phyloP scores from a whole-genome alignment of 2,113 vertebrate species.

The Channa maculata region DNA sequence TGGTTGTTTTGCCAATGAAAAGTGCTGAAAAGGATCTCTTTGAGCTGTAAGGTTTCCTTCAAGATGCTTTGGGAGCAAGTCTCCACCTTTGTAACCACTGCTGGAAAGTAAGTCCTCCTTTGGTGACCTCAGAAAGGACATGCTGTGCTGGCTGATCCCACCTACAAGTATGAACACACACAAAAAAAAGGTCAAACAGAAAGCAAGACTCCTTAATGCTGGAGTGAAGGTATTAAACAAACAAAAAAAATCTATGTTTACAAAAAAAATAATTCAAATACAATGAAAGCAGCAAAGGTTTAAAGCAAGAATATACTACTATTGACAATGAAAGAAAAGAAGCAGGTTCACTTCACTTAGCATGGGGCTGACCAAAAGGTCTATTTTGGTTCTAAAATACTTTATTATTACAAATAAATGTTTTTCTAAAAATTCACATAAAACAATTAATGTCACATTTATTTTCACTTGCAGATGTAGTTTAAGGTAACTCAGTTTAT shows the following conservation, averaged over 20 bases:
- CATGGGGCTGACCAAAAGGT: not conserved
- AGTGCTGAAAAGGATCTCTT: slow-evolving; percentile 6
- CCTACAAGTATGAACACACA: slow-evolving; percentile 71
- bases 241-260: not conserved
- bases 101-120: slow-evolving; percentile 79
- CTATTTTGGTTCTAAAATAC: too few species aligned
- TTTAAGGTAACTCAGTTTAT: not conserved
- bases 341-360: not conserved
- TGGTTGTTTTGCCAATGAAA: slow-evolving; percentile 8
- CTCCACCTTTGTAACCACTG: slow-evolving; percentile 87
- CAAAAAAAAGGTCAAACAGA: slow-evolving; percentile 14
- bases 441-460: not conserved
- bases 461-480: slow-evolving; percentile 2
- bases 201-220: not conserved
- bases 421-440: too few species aligned
- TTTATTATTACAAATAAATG: too few species aligned
- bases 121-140: slow-evolving; percentile 72
- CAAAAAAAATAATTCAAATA: not conserved
- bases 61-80: slow-evolving; percentile 72
- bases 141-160: slow-evolving; percentile 86
- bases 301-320: not conserved
- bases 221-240: not conserved
- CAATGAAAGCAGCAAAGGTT: not conserved
- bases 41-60: not conserved
- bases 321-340: not conserved